Base-by-base conservation (phyloP, 1,140 invertebrate genomes). In the Heliconius hermathena region DNA sequence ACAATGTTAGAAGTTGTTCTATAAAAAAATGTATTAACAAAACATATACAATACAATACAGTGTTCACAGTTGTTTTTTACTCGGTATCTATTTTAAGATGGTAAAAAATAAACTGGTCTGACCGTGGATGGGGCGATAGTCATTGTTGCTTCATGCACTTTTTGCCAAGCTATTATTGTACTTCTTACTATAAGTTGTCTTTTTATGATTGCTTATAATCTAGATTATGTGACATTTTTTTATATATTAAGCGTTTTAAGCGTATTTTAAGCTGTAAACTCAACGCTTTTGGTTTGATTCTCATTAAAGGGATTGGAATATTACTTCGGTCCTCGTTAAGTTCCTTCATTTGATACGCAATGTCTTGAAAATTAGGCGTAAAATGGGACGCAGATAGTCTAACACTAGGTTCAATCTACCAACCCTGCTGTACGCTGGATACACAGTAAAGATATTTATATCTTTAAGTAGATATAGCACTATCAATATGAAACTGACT, bases 51-150 rank as follows among this genome's bases (percentile, higher is more conserved):
- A 29, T 29, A 29, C 60, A 66, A 29, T 66, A 66, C 22, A 13
- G 11, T 29, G 22, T 66, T 26, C 22, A 16, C 60, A 9, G 9
- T 66, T 6, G 22, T 66, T 29, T 66, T 66, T 66, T 66, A 29
- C 9, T 11, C 22, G 8, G 54, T 60, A 60, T 66, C 60, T 66
- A 66, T 66, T 66, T 66, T 66, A 66, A 29, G 60, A 66, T 66
- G 60, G 60, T 66, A 66, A 66, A 66, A 66, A 66, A 66, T 29
- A 66, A 66, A 66, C 60, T 66, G 60, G 60, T 66, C 60, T 26
- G 60, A 1, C 60, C 60, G 13, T 66, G 60, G 60, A 26, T 66
- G 20, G 3, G 54, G 60, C 60, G 60, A 66, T 66, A 29, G 22
- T 66, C 60, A 26, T 66, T 66, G 60, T 66, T 66, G 60, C 26